Conservation (phyloP, 2,888 invertebrate species). For the Brenthis daphne region DNA sequence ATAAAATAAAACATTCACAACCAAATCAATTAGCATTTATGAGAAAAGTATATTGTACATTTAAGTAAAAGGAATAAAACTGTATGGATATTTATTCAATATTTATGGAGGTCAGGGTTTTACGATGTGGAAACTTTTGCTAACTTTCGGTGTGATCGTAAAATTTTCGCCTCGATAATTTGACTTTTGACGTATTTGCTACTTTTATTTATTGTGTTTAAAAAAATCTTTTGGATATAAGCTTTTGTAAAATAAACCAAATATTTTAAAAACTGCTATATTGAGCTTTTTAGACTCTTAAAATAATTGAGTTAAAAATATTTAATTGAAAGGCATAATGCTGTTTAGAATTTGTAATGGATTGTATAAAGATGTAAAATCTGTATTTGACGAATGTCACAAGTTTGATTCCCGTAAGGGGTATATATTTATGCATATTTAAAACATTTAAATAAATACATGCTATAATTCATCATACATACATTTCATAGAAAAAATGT, state of each 20-base stretch:
- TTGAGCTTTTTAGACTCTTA: too few species aligned
- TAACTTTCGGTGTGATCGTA: slow-evolving; percentile 29
- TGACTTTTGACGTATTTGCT: slow-evolving; percentile 19
- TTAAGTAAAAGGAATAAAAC: slow-evolving; percentile 43
- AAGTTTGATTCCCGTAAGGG: too few species aligned
- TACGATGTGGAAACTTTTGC: slow-evolving; percentile 53
- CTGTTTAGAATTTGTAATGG: too few species aligned
- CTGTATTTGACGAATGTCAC: too few species aligned
- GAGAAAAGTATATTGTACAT: slow-evolving; percentile 4
- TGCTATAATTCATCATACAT: too few species aligned
- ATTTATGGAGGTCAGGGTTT: slow-evolving; percentile 58
- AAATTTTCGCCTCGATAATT: slow-evolving; percentile 26
- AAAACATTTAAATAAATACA: too few species aligned
- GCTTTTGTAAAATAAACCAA: background rate
- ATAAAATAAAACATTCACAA: background rate
- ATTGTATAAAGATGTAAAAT: too few species aligned
- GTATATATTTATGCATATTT: too few species aligned
- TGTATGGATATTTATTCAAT: slow-evolving; percentile 55
- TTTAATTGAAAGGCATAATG: too few species aligned
- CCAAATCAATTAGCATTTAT: slow-evolving; percentile 1
- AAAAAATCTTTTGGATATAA: background rate
- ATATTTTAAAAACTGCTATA: too few species aligned
- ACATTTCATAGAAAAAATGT: too few species aligned
- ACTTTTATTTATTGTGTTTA: background rate
- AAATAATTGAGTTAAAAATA: too few species aligned